These are phyloP conservation scores for Harpalus rufipes DNA, from an alignment of 2,888 invertebrate genomes.

Conservation along the genomic window DNA sequence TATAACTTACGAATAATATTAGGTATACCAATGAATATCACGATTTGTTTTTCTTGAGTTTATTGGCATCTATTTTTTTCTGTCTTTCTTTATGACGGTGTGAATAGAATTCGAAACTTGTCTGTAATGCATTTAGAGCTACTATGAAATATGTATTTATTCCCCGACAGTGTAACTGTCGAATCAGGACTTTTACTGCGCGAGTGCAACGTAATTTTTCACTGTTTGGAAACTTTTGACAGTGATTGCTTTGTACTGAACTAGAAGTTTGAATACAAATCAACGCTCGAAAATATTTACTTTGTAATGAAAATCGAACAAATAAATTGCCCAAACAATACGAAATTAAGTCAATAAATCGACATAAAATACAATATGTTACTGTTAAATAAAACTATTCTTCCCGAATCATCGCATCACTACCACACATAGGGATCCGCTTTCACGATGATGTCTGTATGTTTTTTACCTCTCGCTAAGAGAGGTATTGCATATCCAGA, in stretches of 20 bases:
- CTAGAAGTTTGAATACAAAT: not conserved
- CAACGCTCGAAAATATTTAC: not conserved
- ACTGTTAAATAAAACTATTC: no score
- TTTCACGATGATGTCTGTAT: no score
- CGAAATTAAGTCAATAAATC: not conserved
- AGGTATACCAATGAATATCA: no score
- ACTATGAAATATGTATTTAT: slow-evolving; percentile 1
- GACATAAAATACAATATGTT: no score
- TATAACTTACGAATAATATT: no score
- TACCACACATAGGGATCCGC: no score
- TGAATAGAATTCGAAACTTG: not conserved
- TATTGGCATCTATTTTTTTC: no score
- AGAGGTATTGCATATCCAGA: no score
- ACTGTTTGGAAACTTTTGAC: slow-evolving; percentile 4
- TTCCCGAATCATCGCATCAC: no score
- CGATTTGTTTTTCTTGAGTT: no score
- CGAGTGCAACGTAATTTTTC: not conserved
- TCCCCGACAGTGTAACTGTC: not conserved
- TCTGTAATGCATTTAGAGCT: not conserved
- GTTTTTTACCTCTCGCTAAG: no score
- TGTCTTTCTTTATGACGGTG: not conserved
- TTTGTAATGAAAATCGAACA: not conserved
- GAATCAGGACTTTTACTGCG: not conserved
- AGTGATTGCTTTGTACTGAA: slow-evolving; percentile 2
- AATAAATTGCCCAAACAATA: not conserved